Evolutionary conservation across 2,797 vertebrate species (phyloP), one percentile per base, ranked within the genome.

Genomic region (Arctocebus calabarensis): DNA sequence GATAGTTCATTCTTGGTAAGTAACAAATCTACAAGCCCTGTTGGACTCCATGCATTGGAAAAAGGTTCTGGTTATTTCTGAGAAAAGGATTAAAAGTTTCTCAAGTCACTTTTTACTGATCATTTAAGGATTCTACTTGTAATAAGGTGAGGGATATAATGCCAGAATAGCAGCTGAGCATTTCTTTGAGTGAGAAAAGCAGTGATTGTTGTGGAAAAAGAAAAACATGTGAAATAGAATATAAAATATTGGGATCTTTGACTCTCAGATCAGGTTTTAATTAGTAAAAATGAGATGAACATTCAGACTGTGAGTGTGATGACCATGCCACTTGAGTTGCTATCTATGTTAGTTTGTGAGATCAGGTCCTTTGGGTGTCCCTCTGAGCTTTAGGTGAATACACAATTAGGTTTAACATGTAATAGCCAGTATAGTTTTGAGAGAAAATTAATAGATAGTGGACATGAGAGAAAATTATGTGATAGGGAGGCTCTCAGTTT

Each of bases 161-260:
- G 20, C 25, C 7, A 52, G 10, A 37, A 4, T 3, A 22, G 6
- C 14, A n/a, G 4, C 2, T 7, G 6, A 2, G 12, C 48, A 1
- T 82, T 45, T 19, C 8, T 55, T 90, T 82, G 17, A 88, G 5
- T 66, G 10, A 43, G 22, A 27, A 64, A 74, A 88, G 5, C 32
- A 92, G 3, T 52, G 32, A n/a, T 19, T 22, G 34, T 1, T 73
- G 32, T 10, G 11, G 14, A 83, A 10, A 84, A 84, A 61, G 11
- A 4, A 27, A 94, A 79, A 27, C 23, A 68, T 34, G 12, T 16
- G 9, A 88, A 52, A 79, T 43, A 34, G 9, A 83, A 34, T 11
- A 57, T 32, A 73, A 25, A 22, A 3, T 68, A 14, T 8, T 17
- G 17, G 45, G 2, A 13, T 88, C 37, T 43, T 40, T 23, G 0